phyloP scores from a whole-genome alignment of 2,113 vertebrate species.

The Datnioides undecimradiatus region DNA sequence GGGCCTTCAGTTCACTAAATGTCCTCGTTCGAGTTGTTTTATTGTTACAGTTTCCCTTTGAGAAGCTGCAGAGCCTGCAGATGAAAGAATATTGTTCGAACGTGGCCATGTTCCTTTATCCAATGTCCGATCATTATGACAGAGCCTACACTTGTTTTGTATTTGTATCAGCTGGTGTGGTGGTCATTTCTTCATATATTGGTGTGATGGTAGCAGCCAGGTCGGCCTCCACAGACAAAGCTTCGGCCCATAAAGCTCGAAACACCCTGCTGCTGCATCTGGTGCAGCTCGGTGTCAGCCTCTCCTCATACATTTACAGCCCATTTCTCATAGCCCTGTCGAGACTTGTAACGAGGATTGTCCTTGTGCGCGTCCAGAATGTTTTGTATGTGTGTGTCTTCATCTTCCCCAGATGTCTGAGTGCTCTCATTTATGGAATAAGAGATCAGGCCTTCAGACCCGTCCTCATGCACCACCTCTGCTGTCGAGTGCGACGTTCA shows the following conservation, averaged over 20 bases:
- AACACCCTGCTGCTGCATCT: conserved; percentile 74
- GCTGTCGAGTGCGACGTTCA: conserved; percentile 1
- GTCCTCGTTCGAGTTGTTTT: not conserved
- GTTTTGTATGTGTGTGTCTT: conserved; percentile 50
- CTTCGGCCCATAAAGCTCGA: conserved; percentile 64
- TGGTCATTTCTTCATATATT: conserved; percentile 70
- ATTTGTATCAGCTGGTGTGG: too few relatives aligned
- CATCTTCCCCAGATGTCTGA: conserved; percentile 60
- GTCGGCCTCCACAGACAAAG: conserved; percentile 68
- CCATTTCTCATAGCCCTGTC: conserved; percentile 13
- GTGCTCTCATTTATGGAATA: conserved; percentile 64
- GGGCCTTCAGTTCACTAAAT: conserved; percentile 52
- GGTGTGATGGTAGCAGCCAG: conserved; percentile 71
- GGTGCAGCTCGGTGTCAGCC: conserved; percentile 69
- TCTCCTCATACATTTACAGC: conserved; percentile 51
- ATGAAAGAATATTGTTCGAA: conserved; percentile 52
- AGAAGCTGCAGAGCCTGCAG: conserved; percentile 11
- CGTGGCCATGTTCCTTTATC: too few relatives aligned
- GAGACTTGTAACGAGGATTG: accelerated
- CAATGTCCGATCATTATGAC: too few relatives aligned
- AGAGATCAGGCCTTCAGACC: conserved; percentile 63
- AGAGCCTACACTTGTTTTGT: too few relatives aligned
- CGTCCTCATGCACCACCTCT: conserved; percentile 31
- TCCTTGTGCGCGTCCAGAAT: conserved; percentile 24
- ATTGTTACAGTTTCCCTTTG: conserved; percentile 1